Conservation (phyloP, 2,113 vertebrate genomes). For the Hippolais icterina region DNA sequence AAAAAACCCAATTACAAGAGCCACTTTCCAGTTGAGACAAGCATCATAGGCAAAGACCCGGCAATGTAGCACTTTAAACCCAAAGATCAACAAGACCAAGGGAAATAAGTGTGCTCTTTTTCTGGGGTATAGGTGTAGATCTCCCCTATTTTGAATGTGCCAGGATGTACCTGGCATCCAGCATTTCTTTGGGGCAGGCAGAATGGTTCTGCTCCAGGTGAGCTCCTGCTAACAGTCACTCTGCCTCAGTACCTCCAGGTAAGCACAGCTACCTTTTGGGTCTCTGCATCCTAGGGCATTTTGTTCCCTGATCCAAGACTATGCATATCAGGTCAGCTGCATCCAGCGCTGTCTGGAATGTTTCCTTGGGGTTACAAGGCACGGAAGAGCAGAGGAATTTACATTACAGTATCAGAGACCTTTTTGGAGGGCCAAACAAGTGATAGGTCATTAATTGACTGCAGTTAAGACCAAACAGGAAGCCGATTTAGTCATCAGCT, state of each 20-base stretch:
- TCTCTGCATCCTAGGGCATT: neutral
- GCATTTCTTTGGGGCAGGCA: neutral
- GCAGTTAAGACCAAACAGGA: neutral
- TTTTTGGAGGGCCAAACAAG: neutral
- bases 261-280: neutral
- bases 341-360: fast-evolving
- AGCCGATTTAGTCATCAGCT: neutral
- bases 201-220: neutral
- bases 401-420: neutral
- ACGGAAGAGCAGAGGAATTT: neutral
- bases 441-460: neutral
- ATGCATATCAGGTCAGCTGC: neutral
- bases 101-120: neutral
- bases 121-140: neutral
- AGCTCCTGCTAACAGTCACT: neutral
- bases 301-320: neutral
- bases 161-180: neutral
- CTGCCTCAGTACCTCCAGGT: neutral
- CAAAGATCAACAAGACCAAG: neutral
- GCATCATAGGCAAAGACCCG: neutral
- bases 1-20: neutral
- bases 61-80: neutral
- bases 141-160: neutral
- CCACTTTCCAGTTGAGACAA: neutral
- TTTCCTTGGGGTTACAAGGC: neutral